Conservation (phyloP, 2,113 vertebrate species). For the Ochotona curzoniae region DNA sequence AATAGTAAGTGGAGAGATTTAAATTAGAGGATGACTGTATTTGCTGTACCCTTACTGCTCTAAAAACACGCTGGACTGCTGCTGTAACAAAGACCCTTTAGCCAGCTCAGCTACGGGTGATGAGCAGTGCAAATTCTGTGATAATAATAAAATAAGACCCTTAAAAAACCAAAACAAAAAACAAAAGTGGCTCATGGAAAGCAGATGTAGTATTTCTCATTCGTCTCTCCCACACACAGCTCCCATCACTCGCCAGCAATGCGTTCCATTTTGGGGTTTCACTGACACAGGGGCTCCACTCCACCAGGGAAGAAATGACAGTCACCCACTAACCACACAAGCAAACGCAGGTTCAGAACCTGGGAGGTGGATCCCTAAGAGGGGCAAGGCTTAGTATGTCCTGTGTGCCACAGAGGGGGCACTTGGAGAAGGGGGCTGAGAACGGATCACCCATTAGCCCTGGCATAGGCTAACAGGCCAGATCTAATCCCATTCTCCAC, state of each 20-base stretch:
- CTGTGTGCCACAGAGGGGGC: neutral
- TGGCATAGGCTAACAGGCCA: neutral
- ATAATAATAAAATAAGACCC: neutral
- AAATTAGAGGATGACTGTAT: neutral
- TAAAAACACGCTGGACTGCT: neutral
- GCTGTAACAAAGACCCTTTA: conserved; percentile 9
- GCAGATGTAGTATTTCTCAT: neutral
- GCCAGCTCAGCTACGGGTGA: neutral
- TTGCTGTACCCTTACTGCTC: neutral
- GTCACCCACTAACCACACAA: neutral
- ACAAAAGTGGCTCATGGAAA: neutral
- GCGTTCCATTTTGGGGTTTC: neutral
- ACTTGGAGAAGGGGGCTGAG: neutral
- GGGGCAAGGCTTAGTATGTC: neutral
- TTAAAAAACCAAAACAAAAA: neutral
- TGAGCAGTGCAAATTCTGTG: neutral
- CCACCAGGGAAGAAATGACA: neutral
- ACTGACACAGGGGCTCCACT: neutral
- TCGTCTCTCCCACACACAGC: neutral
- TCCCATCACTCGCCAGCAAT: neutral
- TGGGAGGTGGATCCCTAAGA: neutral
- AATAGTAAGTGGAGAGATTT: neutral
- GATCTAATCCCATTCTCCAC: neutral
- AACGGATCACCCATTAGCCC: neutral
- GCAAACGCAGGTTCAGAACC: neutral